Percentiles rank a stretch among this genome's conserved stretches.
Conservation (phyloP, 92 coral and sea anemone genomes). For the Micromussa lordhowensis region DNA sequence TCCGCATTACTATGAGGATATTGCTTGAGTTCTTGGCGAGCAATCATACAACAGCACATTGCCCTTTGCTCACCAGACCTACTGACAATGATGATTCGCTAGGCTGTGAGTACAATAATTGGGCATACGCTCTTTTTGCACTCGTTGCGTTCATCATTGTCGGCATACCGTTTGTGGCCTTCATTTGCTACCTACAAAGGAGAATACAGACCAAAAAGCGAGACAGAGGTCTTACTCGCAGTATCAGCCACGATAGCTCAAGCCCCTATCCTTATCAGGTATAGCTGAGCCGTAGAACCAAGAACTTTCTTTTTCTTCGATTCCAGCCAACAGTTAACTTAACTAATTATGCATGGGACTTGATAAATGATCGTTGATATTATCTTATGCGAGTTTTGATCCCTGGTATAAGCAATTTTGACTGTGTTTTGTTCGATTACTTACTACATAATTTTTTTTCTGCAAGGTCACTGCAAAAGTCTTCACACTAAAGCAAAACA, state of each 20-base stretch:
- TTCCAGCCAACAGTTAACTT: neutral
- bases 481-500: neutral
- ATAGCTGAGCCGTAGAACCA: no score
- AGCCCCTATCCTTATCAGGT: conserved; percentile 69
- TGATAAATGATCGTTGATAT: neutral
- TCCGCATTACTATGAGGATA: neutral
- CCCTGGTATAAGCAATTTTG: neutral
- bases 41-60: neutral
- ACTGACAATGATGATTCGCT: conserved; percentile 32
- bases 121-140: conserved; percentile 85
- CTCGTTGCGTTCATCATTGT: conserved; percentile 59
- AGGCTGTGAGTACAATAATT: conserved; percentile 63
- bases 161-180: conserved; percentile 67
- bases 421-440: neutral
- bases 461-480: neutral
- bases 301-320: no score
- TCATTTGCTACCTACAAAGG: conserved; percentile 66
- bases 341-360: neutral
- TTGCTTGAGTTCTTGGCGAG: neutral
- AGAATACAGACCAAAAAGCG: conserved; percentile 18
- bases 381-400: no score
- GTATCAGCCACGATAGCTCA: conserved; percentile 53
- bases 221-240: conserved; percentile 5
- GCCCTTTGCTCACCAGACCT: conserved; percentile 50
- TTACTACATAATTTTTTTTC: neutral